Base-by-base conservation (phyloP, 2,888 invertebrate genomes). In the Punctoribates punctum region DNA sequence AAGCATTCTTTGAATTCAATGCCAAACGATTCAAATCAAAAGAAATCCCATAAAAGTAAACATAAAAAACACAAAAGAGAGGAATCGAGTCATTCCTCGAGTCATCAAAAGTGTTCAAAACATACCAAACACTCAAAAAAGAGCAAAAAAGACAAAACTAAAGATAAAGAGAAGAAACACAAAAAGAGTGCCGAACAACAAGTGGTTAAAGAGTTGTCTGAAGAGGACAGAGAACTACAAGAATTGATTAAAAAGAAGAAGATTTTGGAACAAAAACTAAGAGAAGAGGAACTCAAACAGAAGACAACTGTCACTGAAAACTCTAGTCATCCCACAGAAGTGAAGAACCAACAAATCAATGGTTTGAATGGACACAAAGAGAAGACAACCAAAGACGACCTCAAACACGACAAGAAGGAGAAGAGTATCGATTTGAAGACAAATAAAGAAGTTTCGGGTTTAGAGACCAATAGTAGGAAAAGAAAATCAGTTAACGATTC, bases 181-280 rank as follows among this genome's bases (percentile, higher is more conserved):
- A 70, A 46, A 42, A 70, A 70, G 23, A n/a, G 13, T 46, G 1
- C n/a, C 1, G 70, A 42, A 11, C n/a, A n/a, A 70, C 17, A 17
- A n/a, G 57, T 57, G 57, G 57, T 23, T 20, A 57, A 34, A 34
- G 34, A 34, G 34, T 34, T 34, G 34, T 34, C 46, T 8, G 46
- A 65, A 34, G 76, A 76, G 25, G 42, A 73, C 38, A 60, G 73
- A 57, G 80, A 83, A 78, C 77, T 84, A 62, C 82, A 83, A 75
- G 83, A 82, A 75, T 80, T 85, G 62, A 84, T 84, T 78, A 82
- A 82, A 42, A 83, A 83, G 9, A 80, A 83, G 74, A 83, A 82
- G 17, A 81, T 83, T 27, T 79, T 84, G 11, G 81, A 82, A 77
- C 84, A 84, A 23, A 82, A 83, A 77, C 80, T 84, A 9, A 73